Evolutionary conservation across 1,140 invertebrate genomes (phyloP).

Genomic region (Heliconius nattereri): DNA sequence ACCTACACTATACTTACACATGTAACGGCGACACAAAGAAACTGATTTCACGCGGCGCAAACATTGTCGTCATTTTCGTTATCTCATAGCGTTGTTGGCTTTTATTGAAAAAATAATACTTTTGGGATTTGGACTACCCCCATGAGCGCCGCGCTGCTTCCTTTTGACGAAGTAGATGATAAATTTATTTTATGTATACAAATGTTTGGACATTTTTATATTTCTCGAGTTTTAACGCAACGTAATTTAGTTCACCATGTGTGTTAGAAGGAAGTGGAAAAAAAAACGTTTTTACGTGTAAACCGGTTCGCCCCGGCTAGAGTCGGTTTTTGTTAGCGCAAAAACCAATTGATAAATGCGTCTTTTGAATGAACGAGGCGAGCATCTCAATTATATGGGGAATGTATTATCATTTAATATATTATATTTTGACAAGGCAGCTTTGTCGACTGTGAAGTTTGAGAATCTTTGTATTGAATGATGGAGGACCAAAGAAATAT

Average conservation of each 20-base stretch:
- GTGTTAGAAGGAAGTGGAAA: slow-evolving; percentile 75
- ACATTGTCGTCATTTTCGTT: slow-evolving; percentile 74
- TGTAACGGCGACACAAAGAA: slow-evolving; percentile 68
- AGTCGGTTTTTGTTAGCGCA: slow-evolving; percentile 43
- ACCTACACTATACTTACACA: slow-evolving; percentile 48
- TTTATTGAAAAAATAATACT: slow-evolving; percentile 78
- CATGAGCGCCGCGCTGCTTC: slow-evolving; percentile 76
- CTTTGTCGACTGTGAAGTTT: neutral
- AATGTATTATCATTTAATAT: slow-evolving; percentile 39
- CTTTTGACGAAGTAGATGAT: slow-evolving; percentile 75
- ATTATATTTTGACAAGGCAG: slow-evolving; percentile 20
- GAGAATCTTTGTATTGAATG: neutral
- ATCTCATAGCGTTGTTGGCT: slow-evolving; percentile 71
- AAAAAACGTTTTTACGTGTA: slow-evolving; percentile 72
- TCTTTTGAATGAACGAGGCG: slow-evolving; percentile 47
- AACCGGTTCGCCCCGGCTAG: slow-evolving; percentile 53
- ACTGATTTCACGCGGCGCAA: slow-evolving; percentile 78
- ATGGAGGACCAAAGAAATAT: neutral
- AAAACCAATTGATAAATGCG: slow-evolving; percentile 66
- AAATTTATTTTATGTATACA: slow-evolving; percentile 81
- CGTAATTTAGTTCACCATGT: slow-evolving; percentile 80
- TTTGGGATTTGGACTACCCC: slow-evolving; percentile 74
- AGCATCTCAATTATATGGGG: slow-evolving; percentile 55
- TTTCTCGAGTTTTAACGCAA: slow-evolving; percentile 77
- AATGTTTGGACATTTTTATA: slow-evolving; percentile 81